Evolutionary conservation across 2,797 vertebrate genomes (phyloP).

Genomic region (Amniataba percoides): DNA sequence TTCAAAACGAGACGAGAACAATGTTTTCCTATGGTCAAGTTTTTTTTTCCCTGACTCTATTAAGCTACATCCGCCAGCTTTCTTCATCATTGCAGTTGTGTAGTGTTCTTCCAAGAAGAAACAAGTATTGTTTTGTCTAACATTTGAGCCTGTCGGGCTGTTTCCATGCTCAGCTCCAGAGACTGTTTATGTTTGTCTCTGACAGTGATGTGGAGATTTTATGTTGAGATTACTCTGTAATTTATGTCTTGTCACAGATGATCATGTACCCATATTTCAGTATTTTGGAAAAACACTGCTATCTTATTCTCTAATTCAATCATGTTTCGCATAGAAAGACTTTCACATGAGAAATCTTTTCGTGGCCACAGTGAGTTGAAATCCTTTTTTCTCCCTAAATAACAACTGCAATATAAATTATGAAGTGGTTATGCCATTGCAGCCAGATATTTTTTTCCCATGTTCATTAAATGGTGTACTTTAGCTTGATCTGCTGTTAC

Average conservation of each 20-base stretch:
- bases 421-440: constrained; percentile 77
- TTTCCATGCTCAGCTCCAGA: constrained; percentile 60
- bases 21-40: constrained; percentile 52
- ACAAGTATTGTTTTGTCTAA: constrained; percentile 63
- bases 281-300: constrained; percentile 51
- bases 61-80: constrained; percentile 57
- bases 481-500: constrained; percentile 80
- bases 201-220: constrained; percentile 54
- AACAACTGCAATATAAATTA: constrained; percentile 83
- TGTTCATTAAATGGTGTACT: constrained; percentile 85
- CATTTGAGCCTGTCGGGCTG: constrained; percentile 33
- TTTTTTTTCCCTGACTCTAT: constrained; percentile 26
- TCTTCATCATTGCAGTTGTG: constrained; percentile 47
- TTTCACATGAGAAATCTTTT: constrained; percentile 81
- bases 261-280: constrained; percentile 56
- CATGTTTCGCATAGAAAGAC: constrained; percentile 59
- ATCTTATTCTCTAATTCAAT: constrained; percentile 60
- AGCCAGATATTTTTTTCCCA: constrained; percentile 85
- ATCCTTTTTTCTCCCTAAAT: constrained; percentile 52
- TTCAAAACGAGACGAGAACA: constrained; percentile 53
- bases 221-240: constrained; percentile 51
- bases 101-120: constrained; percentile 49
- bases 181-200: constrained; percentile 66
- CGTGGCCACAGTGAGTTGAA: constrained; percentile 68
- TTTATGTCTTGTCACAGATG: constrained; percentile 64